Evolutionary conservation across 1,140 invertebrate genomes (phyloP), one percentile per base, ranked within the genome.

Genomic region (Magallana gigas): DNA sequence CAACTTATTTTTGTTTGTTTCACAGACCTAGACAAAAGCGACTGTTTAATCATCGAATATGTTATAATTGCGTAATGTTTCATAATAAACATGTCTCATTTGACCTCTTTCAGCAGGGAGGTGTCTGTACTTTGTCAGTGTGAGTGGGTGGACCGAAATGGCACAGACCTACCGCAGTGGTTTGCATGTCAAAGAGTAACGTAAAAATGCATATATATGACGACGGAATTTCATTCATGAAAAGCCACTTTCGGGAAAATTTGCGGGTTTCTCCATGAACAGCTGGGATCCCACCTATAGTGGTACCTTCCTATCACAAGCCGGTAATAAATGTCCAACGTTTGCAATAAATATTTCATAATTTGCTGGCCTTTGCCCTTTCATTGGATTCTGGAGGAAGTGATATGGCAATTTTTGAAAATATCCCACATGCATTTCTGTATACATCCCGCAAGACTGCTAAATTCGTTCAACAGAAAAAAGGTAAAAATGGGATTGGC

Each of bases 221-320:
- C 23, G 68, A 29, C 23, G 68, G 68, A 11, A 76, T 76, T 76
- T 29, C 68, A 76, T 76, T 76, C 68, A 76, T 76, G 36, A 23
- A 62, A 76, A 18, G 12, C 12, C 14, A 11, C 23, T 23, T 12
- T 4, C 23, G 18, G 68, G 23, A 29, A 76, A 76, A 76, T 36
- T 23, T 8, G 18, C 18, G 12, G 9, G 29, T 3, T 48, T 71
- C 64, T 71, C 64, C 18, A 23, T 23, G 29, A 29, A 71, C 11
- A 18, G 18, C 18, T 29, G 23, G 11, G 29, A 9, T 29, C 18
- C 12, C 23, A 18, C 12, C 5, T 18, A 18, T 11, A 11, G 68
- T 8, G 5, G 36, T 48, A 23, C 12, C 11, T 29, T 76, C 36
- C 36, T 29, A 76, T 29, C 8, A 76, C 36, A 29, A 12, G 12